Evolutionary conservation across 2,888 invertebrate species (phyloP).

Genomic region (Periphyllus acericola): DNA sequence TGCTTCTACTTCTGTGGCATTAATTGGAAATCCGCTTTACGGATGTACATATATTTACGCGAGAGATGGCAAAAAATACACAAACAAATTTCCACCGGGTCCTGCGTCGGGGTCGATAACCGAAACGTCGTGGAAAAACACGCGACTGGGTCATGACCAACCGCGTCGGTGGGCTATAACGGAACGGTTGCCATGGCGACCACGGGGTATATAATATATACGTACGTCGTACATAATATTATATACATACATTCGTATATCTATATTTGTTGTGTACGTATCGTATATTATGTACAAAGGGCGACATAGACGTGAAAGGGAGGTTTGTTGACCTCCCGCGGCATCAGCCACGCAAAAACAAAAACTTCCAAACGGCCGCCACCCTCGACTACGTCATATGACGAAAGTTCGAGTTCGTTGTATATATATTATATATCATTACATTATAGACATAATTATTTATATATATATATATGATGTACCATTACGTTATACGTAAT

Average conservation of each 20-base stretch:
- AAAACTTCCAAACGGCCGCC: conserved; percentile 14
- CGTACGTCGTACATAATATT: too few species aligned
- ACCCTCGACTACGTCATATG: conserved; percentile 30
- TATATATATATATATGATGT: background rate
- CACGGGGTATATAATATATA: conserved; percentile 10
- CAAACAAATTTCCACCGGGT: conserved; percentile 34
- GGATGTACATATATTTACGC: background rate
- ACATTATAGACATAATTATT: background rate
- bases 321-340: conserved; percentile 33
- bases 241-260: background rate
- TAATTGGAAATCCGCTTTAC: background rate
- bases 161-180: conserved; percentile 15
- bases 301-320: background rate
- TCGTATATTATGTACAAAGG: background rate
- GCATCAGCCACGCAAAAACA: conserved; percentile 35
- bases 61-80: background rate
- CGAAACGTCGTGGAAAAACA: conserved; percentile 58
- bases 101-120: conserved; percentile 49
- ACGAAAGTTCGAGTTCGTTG: background rate
- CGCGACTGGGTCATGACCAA: conserved; percentile 62
- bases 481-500: background rate
- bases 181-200: conserved; percentile 48
- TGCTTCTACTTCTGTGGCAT: background rate
- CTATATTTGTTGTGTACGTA: background rate
- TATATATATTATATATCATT: background rate